A percentile compares a stretch with the other conserved stretches of the same genome.
phyloP scores from a whole-genome alignment of 2,888 invertebrate genomes.

The Athetis lepigone region DNA sequence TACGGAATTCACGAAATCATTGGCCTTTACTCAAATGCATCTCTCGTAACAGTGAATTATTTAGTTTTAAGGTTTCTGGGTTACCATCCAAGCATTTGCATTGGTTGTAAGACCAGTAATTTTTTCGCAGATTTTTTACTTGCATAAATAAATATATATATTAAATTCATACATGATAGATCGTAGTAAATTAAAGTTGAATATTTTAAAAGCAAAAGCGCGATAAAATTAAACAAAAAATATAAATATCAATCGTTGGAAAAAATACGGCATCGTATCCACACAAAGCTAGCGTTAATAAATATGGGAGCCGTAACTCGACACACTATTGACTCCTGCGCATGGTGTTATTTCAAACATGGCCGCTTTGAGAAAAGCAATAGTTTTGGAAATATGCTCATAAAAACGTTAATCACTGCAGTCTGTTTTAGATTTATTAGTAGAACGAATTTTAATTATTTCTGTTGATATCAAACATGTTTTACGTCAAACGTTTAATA shows the following conservation, averaged over 20 bases:
- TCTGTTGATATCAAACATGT: slow-evolving; percentile 18
- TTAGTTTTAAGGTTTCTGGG: slow-evolving; percentile 23
- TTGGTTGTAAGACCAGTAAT: not conserved
- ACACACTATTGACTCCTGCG: slow-evolving; percentile 61
- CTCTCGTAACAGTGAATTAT: slow-evolving; percentile 10
- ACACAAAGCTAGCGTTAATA: slow-evolving; percentile 34
- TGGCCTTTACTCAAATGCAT: slow-evolving; percentile 46
- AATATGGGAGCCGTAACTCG: slow-evolving; percentile 62
- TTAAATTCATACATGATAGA: not conserved
- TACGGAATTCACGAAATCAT: slow-evolving; percentile 44
- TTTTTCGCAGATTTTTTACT: not conserved
- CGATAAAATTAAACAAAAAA: not conserved
- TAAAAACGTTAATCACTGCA: slow-evolving; percentile 56
- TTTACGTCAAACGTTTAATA: slow-evolving; percentile 8
- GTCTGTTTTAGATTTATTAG: slow-evolving; percentile 48
- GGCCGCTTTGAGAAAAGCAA: slow-evolving; percentile 46
- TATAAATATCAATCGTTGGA: not conserved
- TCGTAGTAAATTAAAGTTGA: not conserved
- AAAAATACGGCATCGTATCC: slow-evolving; percentile 45
- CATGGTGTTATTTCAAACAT: slow-evolving; percentile 58
- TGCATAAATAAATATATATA: too few relatives aligned
- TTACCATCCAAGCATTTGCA: not conserved
- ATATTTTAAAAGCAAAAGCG: not conserved
- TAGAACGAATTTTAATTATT: slow-evolving; percentile 49
- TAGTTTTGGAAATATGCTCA: slow-evolving; percentile 48